These are phyloP conservation scores for Dione juno DNA, from an alignment of 2,888 invertebrate genomes.

Conservation along the genomic window DNA sequence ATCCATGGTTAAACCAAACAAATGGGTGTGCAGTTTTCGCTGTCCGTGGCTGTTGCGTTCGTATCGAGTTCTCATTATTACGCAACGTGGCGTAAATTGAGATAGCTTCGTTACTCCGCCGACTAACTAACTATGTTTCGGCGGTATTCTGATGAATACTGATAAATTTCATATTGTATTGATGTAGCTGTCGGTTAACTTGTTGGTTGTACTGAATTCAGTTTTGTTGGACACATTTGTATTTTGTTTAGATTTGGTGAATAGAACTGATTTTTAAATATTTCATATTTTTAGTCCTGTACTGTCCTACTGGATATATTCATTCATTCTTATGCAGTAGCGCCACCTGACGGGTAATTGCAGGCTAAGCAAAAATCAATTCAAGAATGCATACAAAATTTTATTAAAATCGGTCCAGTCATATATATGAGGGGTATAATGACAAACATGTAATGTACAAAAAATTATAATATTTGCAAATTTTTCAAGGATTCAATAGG, in stretches of 20 bases:
- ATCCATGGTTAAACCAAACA: conserved; percentile 21
- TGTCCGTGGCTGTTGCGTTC: conserved; percentile 4
- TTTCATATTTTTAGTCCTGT: too few relatives aligned
- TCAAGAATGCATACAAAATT: too few relatives aligned
- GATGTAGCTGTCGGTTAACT: background rate
- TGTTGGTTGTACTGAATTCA: background rate
- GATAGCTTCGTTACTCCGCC: conserved; percentile 21
- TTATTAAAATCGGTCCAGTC: too few relatives aligned
- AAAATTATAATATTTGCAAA: too few relatives aligned
- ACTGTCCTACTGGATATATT: too few relatives aligned
- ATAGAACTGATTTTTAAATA: too few relatives aligned
- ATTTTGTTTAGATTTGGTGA: background rate
- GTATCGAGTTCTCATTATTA: conserved; percentile 27
- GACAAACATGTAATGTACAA: too few relatives aligned
- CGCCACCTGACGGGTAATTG: too few relatives aligned
- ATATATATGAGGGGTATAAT: too few relatives aligned
- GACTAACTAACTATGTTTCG: conserved; percentile 14
- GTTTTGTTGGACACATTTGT: background rate
- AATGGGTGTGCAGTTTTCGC: conserved; percentile 12
- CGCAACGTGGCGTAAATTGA: conserved; percentile 27
- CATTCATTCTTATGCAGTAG: too few relatives aligned
- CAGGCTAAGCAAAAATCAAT: too few relatives aligned
- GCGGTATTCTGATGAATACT: background rate
- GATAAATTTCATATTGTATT: conserved; percentile 22
- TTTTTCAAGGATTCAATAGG: too few relatives aligned